Percentiles rank a stretch among this genome's conserved stretches.
Evolutionary conservation across 2,113 vertebrate species (phyloP).

Genomic region (Tiliqua scincoides): DNA sequence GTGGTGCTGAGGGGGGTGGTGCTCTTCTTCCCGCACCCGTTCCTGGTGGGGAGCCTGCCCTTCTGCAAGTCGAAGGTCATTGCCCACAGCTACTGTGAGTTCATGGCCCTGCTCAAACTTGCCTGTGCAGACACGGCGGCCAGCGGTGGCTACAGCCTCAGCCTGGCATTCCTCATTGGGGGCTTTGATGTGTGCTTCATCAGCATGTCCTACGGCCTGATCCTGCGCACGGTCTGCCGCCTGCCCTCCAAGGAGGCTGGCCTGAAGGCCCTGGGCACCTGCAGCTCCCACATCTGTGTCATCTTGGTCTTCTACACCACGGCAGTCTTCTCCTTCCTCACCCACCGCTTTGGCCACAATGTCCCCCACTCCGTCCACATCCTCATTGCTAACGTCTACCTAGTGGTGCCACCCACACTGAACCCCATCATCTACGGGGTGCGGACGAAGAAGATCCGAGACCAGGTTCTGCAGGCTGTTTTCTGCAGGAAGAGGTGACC

Average conservation of each 20-base stretch:
- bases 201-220: conserved; percentile 28
- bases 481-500: background rate
- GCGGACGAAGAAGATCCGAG: conserved; percentile 54
- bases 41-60: conserved; percentile 37
- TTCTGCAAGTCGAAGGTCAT: conserved; percentile 44
- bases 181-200: background rate
- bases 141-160: conserved; percentile 14
- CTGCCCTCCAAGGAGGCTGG: conserved; percentile 41
- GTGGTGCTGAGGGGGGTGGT: conserved; percentile 53
- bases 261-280: conserved; percentile 50
- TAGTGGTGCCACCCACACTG: conserved; percentile 57
- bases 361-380: conserved; percentile 41
- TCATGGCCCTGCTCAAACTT: conserved; percentile 53
- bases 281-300: conserved; percentile 53
- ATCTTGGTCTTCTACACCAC: conserved; percentile 55
- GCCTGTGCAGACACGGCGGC: conserved; percentile 27
- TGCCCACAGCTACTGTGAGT: conserved; percentile 58
- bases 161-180: background rate
- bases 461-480: conserved; percentile 16
- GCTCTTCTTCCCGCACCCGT: conserved; percentile 45
- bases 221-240: conserved; percentile 28
- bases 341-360: conserved; percentile 43
- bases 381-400: conserved; percentile 59
- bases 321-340: conserved; percentile 62
- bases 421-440: conserved; percentile 59